Conservation (phyloP, 1,140 invertebrate species). For the Apis dorsata region DNA sequence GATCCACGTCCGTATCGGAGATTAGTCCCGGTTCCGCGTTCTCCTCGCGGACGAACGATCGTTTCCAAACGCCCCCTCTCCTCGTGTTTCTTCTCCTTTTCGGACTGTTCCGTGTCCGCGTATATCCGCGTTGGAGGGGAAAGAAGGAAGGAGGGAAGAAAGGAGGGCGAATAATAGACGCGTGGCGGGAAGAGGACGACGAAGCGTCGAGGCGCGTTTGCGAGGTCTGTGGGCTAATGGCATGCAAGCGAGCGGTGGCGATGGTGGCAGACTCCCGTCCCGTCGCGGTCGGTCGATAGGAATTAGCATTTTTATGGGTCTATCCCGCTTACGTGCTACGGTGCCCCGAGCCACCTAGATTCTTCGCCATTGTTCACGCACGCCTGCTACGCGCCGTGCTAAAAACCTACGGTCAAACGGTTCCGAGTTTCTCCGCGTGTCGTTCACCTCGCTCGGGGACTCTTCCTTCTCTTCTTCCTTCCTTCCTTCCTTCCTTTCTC, state of each 20-base stretch:
- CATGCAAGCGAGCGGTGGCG: conserved; percentile 76
- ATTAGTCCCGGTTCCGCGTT: conserved; percentile 76
- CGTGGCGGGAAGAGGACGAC: background rate
- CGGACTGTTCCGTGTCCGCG: too few relatives aligned
- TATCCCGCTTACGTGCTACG: conserved; percentile 74
- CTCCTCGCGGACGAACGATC: conserved; percentile 27
- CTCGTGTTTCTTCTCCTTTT: too few relatives aligned
- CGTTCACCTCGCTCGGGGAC: conserved; percentile 1
- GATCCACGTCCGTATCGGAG: conserved; percentile 75
- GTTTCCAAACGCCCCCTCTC: too few relatives aligned
- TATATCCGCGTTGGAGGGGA: too few relatives aligned
- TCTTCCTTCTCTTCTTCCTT: background rate
- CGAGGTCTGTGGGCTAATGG: conserved; percentile 80
- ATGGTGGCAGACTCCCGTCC: conserved; percentile 61
- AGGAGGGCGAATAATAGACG: too few relatives aligned
- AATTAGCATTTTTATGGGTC: conserved; percentile 81
- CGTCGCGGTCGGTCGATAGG: conserved; percentile 72
- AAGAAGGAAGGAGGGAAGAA: background rate
- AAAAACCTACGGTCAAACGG: background rate
- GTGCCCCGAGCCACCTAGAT: conserved; percentile 71
- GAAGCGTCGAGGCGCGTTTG: conserved; percentile 63
- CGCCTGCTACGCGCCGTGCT: conserved; percentile 47
- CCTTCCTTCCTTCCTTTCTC: too few relatives aligned
- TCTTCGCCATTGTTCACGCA: conserved; percentile 70
- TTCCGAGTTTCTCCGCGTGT: conserved; percentile 27